These are phyloP conservation scores for Xiphophorus birchmanni DNA, from an alignment of 2,797 vertebrate species.

Conservation along the genomic window DNA sequence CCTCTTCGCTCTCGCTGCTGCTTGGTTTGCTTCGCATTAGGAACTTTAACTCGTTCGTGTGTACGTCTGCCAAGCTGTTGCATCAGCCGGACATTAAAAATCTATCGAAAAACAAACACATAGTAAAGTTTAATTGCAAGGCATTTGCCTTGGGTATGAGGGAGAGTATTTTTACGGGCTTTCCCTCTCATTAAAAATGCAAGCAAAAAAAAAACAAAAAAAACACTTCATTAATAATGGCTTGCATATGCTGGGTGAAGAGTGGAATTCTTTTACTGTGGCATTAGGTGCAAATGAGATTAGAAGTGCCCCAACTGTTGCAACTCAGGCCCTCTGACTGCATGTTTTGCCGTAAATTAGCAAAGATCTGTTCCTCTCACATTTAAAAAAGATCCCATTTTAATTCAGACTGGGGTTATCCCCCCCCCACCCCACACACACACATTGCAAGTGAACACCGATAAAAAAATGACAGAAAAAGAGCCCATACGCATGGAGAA, in stretches of 20 bases:
- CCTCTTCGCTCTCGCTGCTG: background rate
- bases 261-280: slow-evolving; percentile 67
- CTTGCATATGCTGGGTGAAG: slow-evolving; percentile 75
- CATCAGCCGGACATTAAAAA: slow-evolving; percentile 68
- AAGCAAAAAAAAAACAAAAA: slow-evolving; percentile 55
- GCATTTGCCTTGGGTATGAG: slow-evolving; percentile 71
- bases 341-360: background rate
- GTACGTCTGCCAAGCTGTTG: slow-evolving; percentile 63
- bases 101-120: slow-evolving; percentile 82
- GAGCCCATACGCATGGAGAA: slow-evolving; percentile 59
- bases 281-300: slow-evolving; percentile 67
- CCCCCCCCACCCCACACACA: background rate
- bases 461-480: slow-evolving; percentile 42
- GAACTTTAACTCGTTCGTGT: slow-evolving; percentile 27
- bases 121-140: slow-evolving; percentile 80
- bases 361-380: background rate
- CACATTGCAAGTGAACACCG: slow-evolving; percentile 8
- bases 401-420: too few relatives aligned
- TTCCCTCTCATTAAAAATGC: slow-evolving; percentile 70
- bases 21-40: slow-evolving; percentile 38
- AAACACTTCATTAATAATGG: slow-evolving; percentile 77
- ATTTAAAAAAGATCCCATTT: background rate
- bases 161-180: slow-evolving; percentile 68
- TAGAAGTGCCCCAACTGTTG: slow-evolving; percentile 52
- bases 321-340: slow-evolving; percentile 7